Conservation (phyloP, 2,888 invertebrate genomes). For the Thymelicus lineola region DNA sequence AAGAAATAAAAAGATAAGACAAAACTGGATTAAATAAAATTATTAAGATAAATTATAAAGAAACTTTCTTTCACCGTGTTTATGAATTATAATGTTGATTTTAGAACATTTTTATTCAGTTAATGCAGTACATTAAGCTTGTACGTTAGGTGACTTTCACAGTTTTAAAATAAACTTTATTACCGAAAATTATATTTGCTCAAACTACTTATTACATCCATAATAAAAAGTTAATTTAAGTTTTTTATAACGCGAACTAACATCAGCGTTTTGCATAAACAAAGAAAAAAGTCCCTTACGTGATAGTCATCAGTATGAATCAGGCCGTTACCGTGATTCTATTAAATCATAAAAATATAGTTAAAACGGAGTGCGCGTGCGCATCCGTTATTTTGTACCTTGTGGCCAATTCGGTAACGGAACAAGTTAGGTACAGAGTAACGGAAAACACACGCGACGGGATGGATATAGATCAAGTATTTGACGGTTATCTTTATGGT, state of each 20-base stretch:
- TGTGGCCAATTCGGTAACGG: conserved; percentile 77
- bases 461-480: conserved; percentile 51
- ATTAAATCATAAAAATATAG: conserved; percentile 57
- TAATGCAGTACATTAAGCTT: no score
- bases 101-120: no score
- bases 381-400: conserved; percentile 51
- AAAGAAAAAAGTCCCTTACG: conserved; percentile 23
- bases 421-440: conserved; percentile 57
- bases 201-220: not conserved
- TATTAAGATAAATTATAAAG: no score
- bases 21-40: no score
- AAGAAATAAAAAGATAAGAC: no score
- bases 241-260: not conserved
- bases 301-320: conserved; percentile 29
- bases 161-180: no score
- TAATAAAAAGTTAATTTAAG: not conserved
- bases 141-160: no score
- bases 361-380: conserved; percentile 61
- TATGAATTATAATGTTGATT: no score
- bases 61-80: no score
- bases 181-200: no score
- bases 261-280: not conserved
- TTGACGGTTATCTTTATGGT: conserved; percentile 46
- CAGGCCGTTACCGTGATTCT: conserved; percentile 42
- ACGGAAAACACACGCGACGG: conserved; percentile 58